These are phyloP conservation scores for Drosophila testacea DNA, from an alignment of 2,888 invertebrate species.

Conservation along the genomic window DNA sequence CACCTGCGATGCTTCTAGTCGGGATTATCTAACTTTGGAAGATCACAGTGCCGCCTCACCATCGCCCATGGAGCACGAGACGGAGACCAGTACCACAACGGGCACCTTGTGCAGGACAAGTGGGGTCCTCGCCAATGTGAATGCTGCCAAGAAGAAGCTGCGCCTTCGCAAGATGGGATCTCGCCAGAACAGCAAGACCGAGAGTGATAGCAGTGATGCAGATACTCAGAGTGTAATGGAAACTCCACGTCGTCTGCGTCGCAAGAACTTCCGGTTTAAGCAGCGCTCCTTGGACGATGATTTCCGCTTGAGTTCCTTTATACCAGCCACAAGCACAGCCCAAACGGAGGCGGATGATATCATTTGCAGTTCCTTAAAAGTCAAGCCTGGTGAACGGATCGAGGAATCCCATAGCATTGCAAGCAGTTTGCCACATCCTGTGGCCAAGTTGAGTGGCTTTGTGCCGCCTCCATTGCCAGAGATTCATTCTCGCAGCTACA, in stretches of 20 bases:
- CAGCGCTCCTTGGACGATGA: conserved; percentile 84
- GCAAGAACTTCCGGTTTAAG: conserved; percentile 83
- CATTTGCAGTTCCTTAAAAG: conserved; percentile 82
- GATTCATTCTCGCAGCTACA: conserved; percentile 51
- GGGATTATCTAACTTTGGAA: conserved; percentile 70
- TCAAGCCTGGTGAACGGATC: conserved; percentile 83
- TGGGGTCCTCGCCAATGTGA: conserved; percentile 27
- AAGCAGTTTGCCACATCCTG: conserved; percentile 22
- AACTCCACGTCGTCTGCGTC: conserved; percentile 84
- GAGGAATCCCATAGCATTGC: conserved; percentile 71
- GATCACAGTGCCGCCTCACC: conserved; percentile 72
- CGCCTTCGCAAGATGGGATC: conserved; percentile 84
- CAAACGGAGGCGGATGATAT: conserved; percentile 67
- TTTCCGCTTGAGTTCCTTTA: conserved; percentile 58
- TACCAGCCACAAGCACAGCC: background rate
- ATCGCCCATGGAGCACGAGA: conserved; percentile 70
- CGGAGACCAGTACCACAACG: conserved; percentile 71
- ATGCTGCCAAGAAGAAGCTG: conserved; percentile 79
- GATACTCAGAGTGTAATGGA: conserved; percentile 81
- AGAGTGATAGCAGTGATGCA: conserved; percentile 84
- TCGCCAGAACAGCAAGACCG: conserved; percentile 85
- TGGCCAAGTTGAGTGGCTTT: conserved; percentile 49
- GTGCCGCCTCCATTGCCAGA: conserved; percentile 71
- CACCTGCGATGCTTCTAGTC: conserved; percentile 55
- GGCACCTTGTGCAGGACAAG: conserved; percentile 60